Evolutionary conservation across 2,797 vertebrate genomes (phyloP), one percentile per base, ranked within the genome.

Genomic region (Scleropages formosus): DNA sequence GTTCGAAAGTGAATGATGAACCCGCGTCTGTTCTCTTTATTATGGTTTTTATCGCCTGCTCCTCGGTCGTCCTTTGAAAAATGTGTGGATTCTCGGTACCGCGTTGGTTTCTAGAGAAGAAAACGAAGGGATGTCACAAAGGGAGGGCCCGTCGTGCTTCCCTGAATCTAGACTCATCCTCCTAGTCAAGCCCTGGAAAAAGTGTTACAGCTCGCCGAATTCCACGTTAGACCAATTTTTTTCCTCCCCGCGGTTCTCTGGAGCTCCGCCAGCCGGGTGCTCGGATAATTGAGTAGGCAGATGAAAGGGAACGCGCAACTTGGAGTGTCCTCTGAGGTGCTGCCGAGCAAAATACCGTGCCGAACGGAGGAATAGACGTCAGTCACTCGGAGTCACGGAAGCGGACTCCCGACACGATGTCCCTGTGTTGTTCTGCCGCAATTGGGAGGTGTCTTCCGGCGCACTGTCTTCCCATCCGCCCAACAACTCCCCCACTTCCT

Each of bases 251-350:
- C 13, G 18, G 75, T 72, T 78, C 79, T 72, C 80, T 80, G 70
- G 84, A 79, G 78, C 76, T 66, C 75, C 66, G 69, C 78, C 79
- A 82, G 62, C 82, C 76, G 53, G 85, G 79, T 51, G 46, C 73
- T 76, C 77, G 76, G 75, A 84, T 83, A 77, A 87, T 72, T 78
- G 76, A 79, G 82, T 77, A 62, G 83, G 84, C 80, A 77, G 82
- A 84, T 83, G 78, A 85, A 78, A 84, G 77, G 51, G 66, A 69
- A 73, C 77, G 79, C 63, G 76, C 53, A 59, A 39, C 59, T 60
- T 20, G 44, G 70, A 60, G 39, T 22, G 53, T 60, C 70, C 27
- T 75, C 15, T 2, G 66, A 70, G 44, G 70, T 18, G 58, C 51
- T 20, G 44, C n/a, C n/a, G 53, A 44, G 59, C 59, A 61, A 59